Base-by-base conservation (phyloP, 2,888 invertebrate genomes). In the Athalia rosae region DNA sequence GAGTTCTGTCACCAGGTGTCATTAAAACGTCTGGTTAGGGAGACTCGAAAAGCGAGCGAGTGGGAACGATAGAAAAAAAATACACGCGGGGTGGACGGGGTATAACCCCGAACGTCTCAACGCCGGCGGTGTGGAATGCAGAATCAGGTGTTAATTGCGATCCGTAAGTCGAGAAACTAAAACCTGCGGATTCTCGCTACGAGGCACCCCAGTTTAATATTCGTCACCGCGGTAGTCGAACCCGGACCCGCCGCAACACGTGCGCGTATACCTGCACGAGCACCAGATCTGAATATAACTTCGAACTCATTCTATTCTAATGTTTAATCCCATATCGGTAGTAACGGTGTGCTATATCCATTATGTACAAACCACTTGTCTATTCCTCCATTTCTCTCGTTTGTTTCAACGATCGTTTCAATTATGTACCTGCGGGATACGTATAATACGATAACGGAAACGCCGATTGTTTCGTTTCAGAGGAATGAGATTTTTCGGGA, bases 201-300 rank as follows among this genome's bases (percentile, higher is more conserved):
- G n/a, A n/a, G n/a, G 15, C 13, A 28, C 61, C 61, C 8, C 48
- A 28, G 74, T 58, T 59, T 66, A 28, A 28, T 28, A 56, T 61
- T 77, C 67, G 67, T 77, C 77, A 59, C 76, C 67, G 77, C 67
- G 77, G 77, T 67, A 77, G 67, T 77, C 77, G 77, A 77, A 77
- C 77, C 77, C 77, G 77, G 77, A 77, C 77, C 64, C 76, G 53
- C 61, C 41, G 43, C 13, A 7, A 53, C 50, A 41, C 67, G 53
- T 50, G 13, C 43, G 45, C 43, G 45, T 41, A 43, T 13, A 56
- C 45, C 66, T 47, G 62, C 28, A 15, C 7, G 43, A 15, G 28
- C 28, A n/a, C 15, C 43, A 11, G 45, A 45, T 41, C 56, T 41
- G 6, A 69, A 28, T n/a, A 15, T 9, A 48, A n/a, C 66, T 11